Percentiles rank a stretch among this genome's conserved stretches.
phyloP scores from a whole-genome alignment of 2,888 invertebrate species.

The Lottia gigantea region DNA sequence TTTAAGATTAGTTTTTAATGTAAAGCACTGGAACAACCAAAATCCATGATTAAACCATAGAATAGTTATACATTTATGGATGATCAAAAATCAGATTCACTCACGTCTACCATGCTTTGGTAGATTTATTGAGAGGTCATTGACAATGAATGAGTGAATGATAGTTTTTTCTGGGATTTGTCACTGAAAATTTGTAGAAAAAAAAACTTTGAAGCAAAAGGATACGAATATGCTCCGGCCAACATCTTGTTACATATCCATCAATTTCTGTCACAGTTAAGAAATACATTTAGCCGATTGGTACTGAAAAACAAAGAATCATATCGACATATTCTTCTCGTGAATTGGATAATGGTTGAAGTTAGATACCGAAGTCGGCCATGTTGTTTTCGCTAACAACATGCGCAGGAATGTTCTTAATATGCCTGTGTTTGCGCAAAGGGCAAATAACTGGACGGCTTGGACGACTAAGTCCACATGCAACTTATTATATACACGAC shows the following conservation, averaged over 20 bases:
- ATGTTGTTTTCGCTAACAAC: constrained; percentile 62
- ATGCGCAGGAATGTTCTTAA: constrained; percentile 46
- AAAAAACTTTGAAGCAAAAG: constrained; percentile 33
- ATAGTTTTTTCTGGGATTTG: too few species aligned
- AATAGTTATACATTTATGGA: too few species aligned
- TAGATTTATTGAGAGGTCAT: too few species aligned
- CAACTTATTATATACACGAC: too few species aligned
- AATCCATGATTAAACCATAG: too few species aligned
- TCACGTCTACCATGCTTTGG: too few species aligned
- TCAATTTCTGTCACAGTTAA: not conserved
- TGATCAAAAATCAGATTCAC: too few species aligned
- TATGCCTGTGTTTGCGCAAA: constrained; percentile 34
- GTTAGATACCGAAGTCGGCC: constrained; percentile 47
- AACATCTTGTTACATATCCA: constrained; percentile 39
- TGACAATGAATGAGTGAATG: not conserved
- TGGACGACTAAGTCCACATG: too few species aligned
- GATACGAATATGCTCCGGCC: constrained; percentile 62
- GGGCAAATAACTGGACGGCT: not conserved
- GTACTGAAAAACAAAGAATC: not conserved
- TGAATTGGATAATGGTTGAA: constrained; percentile 18
- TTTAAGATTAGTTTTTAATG: too few species aligned
- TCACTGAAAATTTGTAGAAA: not conserved
- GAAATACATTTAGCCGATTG: not conserved
- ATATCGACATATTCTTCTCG: not conserved
- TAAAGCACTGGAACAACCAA: too few species aligned